Evolutionary conservation across 2,113 vertebrate genomes (phyloP).

Genomic region (Zosterops pallidus): DNA sequence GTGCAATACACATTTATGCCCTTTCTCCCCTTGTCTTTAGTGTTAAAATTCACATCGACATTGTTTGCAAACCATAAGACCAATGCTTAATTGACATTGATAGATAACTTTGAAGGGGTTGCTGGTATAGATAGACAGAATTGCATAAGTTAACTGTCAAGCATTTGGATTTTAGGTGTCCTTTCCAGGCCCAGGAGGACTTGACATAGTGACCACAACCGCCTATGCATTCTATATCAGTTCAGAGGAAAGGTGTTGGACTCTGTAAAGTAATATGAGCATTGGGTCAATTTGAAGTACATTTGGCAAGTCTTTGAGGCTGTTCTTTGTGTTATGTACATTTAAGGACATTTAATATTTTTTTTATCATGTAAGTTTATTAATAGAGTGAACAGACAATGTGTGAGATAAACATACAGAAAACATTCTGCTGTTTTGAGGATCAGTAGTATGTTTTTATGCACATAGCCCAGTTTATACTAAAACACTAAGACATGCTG

Average conservation of each 20-base stretch:
- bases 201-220: background rate
- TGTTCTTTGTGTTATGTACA: background rate
- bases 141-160: background rate
- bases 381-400: constrained; percentile 47
- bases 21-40: background rate
- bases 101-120: background rate
- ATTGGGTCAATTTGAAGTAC: background rate
- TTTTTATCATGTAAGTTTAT: constrained; percentile 7
- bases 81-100: background rate
- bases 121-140: background rate
- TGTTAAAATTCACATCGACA: background rate
- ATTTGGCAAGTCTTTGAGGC: background rate
- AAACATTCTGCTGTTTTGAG: constrained; percentile 61
- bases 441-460: constrained; percentile 19
- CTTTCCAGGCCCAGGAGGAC: background rate
- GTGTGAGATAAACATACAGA: constrained; percentile 50
- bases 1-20: background rate
- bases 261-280: background rate
- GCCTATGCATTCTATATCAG: background rate
- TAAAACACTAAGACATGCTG: background rate
- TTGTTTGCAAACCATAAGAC: background rate
- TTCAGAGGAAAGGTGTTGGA: background rate
- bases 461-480: background rate
- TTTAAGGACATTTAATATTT: background rate
- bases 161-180: background rate